Conservation (phyloP, 2,888 invertebrate species). For the Hypomecis punctinalis region DNA sequence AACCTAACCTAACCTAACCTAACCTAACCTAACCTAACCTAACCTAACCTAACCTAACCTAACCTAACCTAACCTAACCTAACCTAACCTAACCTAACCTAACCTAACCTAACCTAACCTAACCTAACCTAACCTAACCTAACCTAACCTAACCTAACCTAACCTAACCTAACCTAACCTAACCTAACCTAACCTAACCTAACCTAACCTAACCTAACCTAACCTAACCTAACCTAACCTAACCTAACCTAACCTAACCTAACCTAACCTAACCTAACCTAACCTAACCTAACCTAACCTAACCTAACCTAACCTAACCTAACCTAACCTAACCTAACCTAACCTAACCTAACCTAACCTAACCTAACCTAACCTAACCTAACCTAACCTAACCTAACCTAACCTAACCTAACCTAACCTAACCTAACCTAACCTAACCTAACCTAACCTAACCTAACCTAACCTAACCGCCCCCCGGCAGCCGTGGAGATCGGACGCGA, state of each 20-base stretch:
- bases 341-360: slow-evolving; percentile 35
- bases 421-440: slow-evolving; percentile 23
- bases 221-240: slow-evolving; percentile 31
- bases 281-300: slow-evolving; percentile 38
- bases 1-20: slow-evolving; percentile 29
- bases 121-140: slow-evolving; percentile 33
- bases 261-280: slow-evolving; percentile 33
- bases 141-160: slow-evolving; percentile 33
- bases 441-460: slow-evolving; percentile 32
- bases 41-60: slow-evolving; percentile 37
- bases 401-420: slow-evolving; percentile 39
- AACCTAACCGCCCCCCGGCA: slow-evolving; percentile 32
- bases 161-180: slow-evolving; percentile 34
- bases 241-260: slow-evolving; percentile 31
- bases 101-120: slow-evolving; percentile 31
- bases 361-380: slow-evolving; percentile 45
- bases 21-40: slow-evolving; percentile 38
- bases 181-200: slow-evolving; percentile 32
- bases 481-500: no score
- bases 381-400: slow-evolving; percentile 46
- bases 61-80: slow-evolving; percentile 38
- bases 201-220: slow-evolving; percentile 29
- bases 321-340: slow-evolving; percentile 36
- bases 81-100: slow-evolving; percentile 36
- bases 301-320: slow-evolving; percentile 26